Percentiles rank a stretch among this genome's conserved stretches.
Evolutionary conservation across 2,113 vertebrate genomes (phyloP).

Genomic region (Brachypteracias leptosomus): DNA sequence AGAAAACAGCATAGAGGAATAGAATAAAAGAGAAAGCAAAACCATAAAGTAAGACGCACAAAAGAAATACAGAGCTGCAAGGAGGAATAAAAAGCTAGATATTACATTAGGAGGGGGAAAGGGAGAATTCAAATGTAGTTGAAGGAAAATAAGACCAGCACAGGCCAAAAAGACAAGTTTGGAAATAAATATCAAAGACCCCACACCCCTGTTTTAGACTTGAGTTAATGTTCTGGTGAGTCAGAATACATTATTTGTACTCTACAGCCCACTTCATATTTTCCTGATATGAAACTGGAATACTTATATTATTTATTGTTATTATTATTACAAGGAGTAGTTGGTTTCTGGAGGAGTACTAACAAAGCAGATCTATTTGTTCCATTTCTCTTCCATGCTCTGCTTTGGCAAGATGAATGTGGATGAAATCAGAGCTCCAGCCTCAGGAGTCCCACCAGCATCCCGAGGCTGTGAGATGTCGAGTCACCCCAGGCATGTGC

Average conservation of each 20-base stretch:
- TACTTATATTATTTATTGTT: neutral
- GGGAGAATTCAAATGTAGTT: neutral
- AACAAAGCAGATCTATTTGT: neutral
- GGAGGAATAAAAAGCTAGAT: neutral
- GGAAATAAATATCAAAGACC: neutral
- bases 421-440: neutral
- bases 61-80: neutral
- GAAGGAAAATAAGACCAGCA: neutral
- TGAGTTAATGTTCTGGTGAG: neutral
- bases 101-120: neutral
- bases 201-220: neutral
- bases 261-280: neutral
- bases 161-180: neutral
- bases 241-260: neutral
- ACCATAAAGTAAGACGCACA: neutral
- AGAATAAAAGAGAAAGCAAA: neutral
- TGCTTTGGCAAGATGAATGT: neutral
- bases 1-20: neutral
- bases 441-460: neutral
- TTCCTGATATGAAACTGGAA: neutral
- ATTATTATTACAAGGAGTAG: neutral
- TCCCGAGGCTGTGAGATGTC: rapidly evolving
- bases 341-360: neutral
- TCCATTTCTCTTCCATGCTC: neutral
- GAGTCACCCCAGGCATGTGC: neutral